Evolutionary conservation across 2,113 vertebrate genomes (phyloP).

Genomic region (Mesocricetus auratus): DNA sequence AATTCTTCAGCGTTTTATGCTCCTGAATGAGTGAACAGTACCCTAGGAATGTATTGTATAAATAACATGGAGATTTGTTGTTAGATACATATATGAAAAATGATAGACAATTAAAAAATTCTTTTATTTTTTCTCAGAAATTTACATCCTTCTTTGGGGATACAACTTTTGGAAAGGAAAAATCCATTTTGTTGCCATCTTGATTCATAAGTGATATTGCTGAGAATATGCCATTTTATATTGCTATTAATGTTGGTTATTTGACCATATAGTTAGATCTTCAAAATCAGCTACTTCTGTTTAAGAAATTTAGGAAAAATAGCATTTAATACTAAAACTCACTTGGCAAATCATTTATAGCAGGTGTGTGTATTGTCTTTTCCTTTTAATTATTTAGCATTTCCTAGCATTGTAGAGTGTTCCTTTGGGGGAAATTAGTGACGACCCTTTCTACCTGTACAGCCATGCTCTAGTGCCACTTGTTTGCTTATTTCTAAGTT

Average conservation of each 20-base stretch:
- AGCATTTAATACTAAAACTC: constrained; percentile 70
- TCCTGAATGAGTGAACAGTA: background rate
- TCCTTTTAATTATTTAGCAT: constrained; percentile 84
- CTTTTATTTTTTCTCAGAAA: constrained; percentile 5
- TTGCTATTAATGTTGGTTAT: constrained; percentile 19
- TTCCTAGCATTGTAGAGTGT: constrained; percentile 65
- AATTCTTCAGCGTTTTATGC: background rate
- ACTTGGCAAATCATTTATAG: constrained; percentile 75
- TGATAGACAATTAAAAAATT: background rate
- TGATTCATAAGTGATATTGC: background rate
- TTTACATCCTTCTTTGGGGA: background rate
- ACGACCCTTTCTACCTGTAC: constrained; percentile 66
- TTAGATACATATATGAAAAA: no score
- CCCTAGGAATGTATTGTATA: background rate
- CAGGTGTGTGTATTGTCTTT: constrained; percentile 80
- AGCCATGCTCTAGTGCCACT: constrained; percentile 79
- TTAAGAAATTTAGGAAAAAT: constrained; percentile 64
- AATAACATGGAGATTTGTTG: background rate
- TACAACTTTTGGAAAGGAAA: background rate
- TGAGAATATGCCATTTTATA: background rate
- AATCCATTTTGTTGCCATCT: background rate
- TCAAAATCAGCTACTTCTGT: constrained; percentile 52
- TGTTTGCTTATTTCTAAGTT: constrained; percentile 80
- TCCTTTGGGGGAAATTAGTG: constrained; percentile 82
- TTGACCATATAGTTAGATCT: constrained; percentile 22